A percentile compares a stretch with the other conserved stretches of the same genome.
Evolutionary conservation across 2,113 vertebrate genomes (phyloP).

Genomic region (Suncus etruscus): DNA sequence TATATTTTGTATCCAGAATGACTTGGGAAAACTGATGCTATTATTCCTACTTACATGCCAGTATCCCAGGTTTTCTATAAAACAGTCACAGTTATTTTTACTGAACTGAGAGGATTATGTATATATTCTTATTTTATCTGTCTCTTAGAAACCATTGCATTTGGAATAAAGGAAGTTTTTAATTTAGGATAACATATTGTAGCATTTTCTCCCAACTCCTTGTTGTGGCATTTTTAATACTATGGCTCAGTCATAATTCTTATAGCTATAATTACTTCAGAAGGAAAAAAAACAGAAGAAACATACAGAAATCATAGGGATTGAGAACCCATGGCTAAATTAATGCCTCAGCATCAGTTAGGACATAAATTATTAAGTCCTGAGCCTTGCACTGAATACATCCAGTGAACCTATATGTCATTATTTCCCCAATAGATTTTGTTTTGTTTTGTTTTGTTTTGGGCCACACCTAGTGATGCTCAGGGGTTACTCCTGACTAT

Average conservation of each 20-base stretch:
- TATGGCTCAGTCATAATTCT: not conserved
- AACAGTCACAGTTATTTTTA: conserved; percentile 26
- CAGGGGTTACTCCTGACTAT: too few relatives aligned
- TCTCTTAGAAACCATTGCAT: not conserved
- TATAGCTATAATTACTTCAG: not conserved
- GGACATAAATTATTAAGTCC: not conserved
- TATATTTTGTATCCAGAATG: not conserved
- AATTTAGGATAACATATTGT: conserved; percentile 5
- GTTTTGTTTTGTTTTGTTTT: too few relatives aligned
- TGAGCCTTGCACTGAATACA: not conserved
- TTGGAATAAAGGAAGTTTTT: conserved; percentile 36
- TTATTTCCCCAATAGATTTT: not conserved
- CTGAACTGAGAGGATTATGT: not conserved
- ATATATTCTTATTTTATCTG: not conserved
- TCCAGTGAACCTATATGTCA: not conserved
- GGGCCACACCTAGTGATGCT: too few relatives aligned
- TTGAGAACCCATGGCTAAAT: not conserved
- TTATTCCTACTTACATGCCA: conserved; percentile 29
- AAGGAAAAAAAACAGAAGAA: conserved; percentile 4
- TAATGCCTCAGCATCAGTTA: not conserved
- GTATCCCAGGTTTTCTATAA: conserved; percentile 28
- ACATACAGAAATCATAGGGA: not conserved
- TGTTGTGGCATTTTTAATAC: conserved; percentile 12
- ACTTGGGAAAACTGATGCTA: not conserved
- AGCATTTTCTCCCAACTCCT: not conserved